phyloP scores from a whole-genome alignment of 2,113 vertebrate genomes.

The Morone chrysops region DNA sequence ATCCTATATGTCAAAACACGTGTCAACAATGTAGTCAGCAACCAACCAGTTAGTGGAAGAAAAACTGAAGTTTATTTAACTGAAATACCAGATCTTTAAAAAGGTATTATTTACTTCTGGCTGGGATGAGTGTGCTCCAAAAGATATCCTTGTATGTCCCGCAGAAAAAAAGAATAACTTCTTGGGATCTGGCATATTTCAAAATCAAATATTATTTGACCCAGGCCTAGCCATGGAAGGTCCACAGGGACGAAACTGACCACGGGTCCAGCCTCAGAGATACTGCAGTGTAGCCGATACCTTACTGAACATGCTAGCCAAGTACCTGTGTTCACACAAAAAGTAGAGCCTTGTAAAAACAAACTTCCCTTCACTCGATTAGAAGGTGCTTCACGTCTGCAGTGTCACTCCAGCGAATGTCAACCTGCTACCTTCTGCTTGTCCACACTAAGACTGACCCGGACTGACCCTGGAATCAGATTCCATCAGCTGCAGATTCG shows the following conservation, averaged over 20 bases:
- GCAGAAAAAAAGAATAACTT: neutral
- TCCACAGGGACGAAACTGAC: neutral
- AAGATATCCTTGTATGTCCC: neutral
- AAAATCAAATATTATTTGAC: neutral
- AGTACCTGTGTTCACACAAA: neutral
- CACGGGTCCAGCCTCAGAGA: constrained; percentile 27
- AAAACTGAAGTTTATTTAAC: neutral
- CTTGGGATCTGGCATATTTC: neutral
- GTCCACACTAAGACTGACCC: neutral
- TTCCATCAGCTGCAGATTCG: constrained; percentile 6
- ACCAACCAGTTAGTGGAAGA: neutral
- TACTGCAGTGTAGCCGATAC: constrained; percentile 5
- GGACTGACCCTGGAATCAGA: neutral
- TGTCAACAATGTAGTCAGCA: neutral
- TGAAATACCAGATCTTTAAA: neutral
- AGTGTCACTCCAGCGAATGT: neutral
- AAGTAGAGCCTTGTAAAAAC: neutral
- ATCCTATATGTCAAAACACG: neutral
- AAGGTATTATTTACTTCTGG: neutral
- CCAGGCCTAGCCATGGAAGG: neutral
- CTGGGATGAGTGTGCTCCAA: neutral
- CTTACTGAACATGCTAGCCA: neutral
- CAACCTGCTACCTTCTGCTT: neutral
- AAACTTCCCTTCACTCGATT: constrained; percentile 6
- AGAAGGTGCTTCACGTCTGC: constrained; percentile 8